Evolutionary conservation across 2,888 invertebrate species (phyloP), one percentile per base, ranked within the genome.

Genomic region (Dexiosoma caninum): DNA sequence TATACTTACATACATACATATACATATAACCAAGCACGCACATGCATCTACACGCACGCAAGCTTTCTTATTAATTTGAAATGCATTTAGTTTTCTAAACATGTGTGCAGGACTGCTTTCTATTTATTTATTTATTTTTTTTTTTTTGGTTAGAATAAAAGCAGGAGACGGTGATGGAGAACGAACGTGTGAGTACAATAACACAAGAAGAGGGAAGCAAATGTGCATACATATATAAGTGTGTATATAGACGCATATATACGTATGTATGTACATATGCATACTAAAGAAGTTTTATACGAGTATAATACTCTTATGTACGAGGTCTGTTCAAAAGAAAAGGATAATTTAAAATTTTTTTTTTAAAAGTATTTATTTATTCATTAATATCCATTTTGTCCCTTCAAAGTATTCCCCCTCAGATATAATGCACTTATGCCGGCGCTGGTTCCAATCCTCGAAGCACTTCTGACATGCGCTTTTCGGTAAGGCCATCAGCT

Each of bases 31-130:
- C n/a, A n/a, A n/a, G n/a, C 14, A 23, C 32, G 27, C 23, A 10
- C 14, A 1, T 12, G 23, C 7, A 19, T 19, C n/a, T 12, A n/a
- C 9, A 10, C 16, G 37, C 9, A 21, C 7, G 6, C 9, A 53
- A 30, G n/a, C 30, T 19, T 67, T 42, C 12, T 19, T 32, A 64
- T 23, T 72, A 44, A 53, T 64, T 64, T 55, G 30, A 59, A 51
- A 59, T 66, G 46, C 55, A 74, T 66, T 66, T 57, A 40, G 27
- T 66, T 46, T n/a, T 66, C 37, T n/a, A 57, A 46, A 27, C 46
- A 19, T 27, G 44, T 64, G 27, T 16, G 51, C 12, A 32, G 10
- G 27, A 23, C 27, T 27, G 27, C 27, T 5, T 27, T n/a, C n/a
- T n/a, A n/a, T n/a, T n/a, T 23, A 23, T 49, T 44, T 30, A 21